Evolutionary conservation across 2,888 invertebrate genomes (phyloP).

Genomic region (Anoncus sp.): DNA sequence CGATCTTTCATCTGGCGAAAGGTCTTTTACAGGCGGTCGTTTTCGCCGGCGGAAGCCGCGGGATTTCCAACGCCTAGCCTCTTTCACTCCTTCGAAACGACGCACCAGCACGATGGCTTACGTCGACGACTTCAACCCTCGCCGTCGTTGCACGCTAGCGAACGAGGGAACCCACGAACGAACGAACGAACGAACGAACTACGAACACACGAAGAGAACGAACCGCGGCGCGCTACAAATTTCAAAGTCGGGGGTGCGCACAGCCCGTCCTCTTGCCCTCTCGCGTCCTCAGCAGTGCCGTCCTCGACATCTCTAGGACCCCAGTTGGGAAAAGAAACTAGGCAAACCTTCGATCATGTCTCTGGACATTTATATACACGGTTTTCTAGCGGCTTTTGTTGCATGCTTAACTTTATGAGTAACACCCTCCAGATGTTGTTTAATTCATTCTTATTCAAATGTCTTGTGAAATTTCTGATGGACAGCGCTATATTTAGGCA

Average conservation of each 20-base stretch:
- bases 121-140: constrained; percentile 77
- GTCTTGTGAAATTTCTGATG: background rate
- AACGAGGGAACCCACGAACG: constrained; percentile 66
- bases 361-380: background rate
- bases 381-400: background rate
- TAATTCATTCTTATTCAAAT: too few species aligned
- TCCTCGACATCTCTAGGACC: constrained; percentile 34
- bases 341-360: background rate
- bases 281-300: constrained; percentile 60
- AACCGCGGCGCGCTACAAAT: constrained; percentile 76
- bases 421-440: too few species aligned
- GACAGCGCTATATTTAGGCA: background rate
- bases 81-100: constrained; percentile 49
- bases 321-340: constrained; percentile 22
- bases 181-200: constrained; percentile 58
- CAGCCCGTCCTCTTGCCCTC: constrained; percentile 61
- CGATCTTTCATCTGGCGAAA: constrained; percentile 50
- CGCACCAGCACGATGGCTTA: constrained; percentile 66
- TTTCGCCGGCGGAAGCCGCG: constrained; percentile 56
- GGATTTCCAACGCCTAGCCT: constrained; percentile 64
- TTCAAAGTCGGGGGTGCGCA: constrained; percentile 78
- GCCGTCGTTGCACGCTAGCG: constrained; percentile 69
- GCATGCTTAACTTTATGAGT: background rate
- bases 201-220: constrained; percentile 61
- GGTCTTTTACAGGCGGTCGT: constrained; percentile 49